A percentile compares a stretch with the other conserved stretches of the same genome.
Evolutionary conservation across 2,797 vertebrate species (phyloP).

Genomic region (Arctocebus calabarensis): DNA sequence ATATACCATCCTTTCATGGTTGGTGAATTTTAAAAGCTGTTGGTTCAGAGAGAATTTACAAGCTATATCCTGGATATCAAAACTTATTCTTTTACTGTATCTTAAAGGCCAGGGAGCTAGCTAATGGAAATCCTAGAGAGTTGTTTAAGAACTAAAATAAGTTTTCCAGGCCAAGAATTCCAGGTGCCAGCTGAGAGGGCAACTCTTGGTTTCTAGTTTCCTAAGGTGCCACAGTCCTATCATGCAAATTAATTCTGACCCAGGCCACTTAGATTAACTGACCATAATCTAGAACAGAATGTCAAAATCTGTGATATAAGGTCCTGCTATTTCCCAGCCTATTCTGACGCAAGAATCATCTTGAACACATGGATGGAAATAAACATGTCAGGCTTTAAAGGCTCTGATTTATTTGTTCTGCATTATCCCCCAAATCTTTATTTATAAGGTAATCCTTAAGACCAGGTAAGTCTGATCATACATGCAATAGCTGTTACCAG

Average conservation of each 20-base stretch:
- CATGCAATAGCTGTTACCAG: neutral
- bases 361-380: neutral
- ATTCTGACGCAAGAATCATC: neutral
- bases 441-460: slow-evolving; percentile 23
- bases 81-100: slow-evolving; percentile 55
- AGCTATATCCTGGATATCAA: slow-evolving; percentile 32
- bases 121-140: slow-evolving; percentile 38
- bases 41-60: slow-evolving; percentile 56
- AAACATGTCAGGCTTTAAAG: neutral
- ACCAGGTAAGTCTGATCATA: neutral
- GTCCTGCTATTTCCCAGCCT: neutral
- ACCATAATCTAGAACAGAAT: neutral
- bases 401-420: neutral
- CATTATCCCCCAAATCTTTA: neutral
- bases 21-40: slow-evolving; percentile 68
- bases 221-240: neutral
- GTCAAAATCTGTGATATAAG: neutral
- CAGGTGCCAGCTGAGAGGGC: neutral
- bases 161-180: neutral
- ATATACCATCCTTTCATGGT: neutral
- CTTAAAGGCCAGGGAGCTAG: slow-evolving; percentile 53
- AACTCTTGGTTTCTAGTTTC: neutral
- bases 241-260: neutral
- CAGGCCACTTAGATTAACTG: neutral
- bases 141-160: slow-evolving; percentile 47